phyloP scores from a whole-genome alignment of 2,113 vertebrate species.

The Cranoglanis bouderius region DNA sequence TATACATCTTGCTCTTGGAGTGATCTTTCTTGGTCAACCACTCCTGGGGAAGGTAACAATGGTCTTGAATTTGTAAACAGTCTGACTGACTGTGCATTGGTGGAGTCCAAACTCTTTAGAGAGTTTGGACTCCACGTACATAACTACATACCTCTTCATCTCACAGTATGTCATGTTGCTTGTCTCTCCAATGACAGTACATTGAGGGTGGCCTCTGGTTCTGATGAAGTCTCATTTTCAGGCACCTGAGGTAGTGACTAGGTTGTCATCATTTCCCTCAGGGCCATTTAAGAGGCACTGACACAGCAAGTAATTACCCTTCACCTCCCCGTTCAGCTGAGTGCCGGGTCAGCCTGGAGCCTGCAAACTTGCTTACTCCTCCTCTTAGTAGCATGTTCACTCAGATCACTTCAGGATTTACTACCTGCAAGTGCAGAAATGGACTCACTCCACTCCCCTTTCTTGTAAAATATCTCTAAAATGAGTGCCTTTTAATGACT shows the following conservation, averaged over 20 bases:
- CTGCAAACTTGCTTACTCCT: slow-evolving; percentile 38
- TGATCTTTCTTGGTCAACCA: too few species aligned
- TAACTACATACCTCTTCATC: slow-evolving; percentile 49
- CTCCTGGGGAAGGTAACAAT: too few species aligned
- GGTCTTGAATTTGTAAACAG: too few species aligned
- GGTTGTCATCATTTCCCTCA: slow-evolving; percentile 59
- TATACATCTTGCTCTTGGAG: too few species aligned
- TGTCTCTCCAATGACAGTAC: slow-evolving; percentile 23
- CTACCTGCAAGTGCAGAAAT: slow-evolving; percentile 64
- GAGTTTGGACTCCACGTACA: too few species aligned
- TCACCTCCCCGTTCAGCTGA: slow-evolving; percentile 56
- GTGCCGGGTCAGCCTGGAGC: slow-evolving; percentile 62
- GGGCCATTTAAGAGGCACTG: slow-evolving; percentile 42
- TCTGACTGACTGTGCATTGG: too few species aligned
- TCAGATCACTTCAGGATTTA: slow-evolving; percentile 55
- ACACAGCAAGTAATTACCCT: slow-evolving; percentile 57
- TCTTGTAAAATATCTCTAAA: slow-evolving; percentile 47
- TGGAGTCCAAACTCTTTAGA: too few species aligned
- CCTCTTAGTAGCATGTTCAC: slow-evolving; percentile 35
- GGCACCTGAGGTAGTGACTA: slow-evolving; percentile 60
- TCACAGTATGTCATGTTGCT: slow-evolving; percentile 43
- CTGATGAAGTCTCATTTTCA: slow-evolving; percentile 44
- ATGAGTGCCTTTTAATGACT: slow-evolving; percentile 74
- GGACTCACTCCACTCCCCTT: slow-evolving; percentile 60
- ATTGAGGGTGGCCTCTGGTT: slow-evolving; percentile 22